phyloP scores from a whole-genome alignment of 2,113 vertebrate species.

The Thunnus thynnus region DNA sequence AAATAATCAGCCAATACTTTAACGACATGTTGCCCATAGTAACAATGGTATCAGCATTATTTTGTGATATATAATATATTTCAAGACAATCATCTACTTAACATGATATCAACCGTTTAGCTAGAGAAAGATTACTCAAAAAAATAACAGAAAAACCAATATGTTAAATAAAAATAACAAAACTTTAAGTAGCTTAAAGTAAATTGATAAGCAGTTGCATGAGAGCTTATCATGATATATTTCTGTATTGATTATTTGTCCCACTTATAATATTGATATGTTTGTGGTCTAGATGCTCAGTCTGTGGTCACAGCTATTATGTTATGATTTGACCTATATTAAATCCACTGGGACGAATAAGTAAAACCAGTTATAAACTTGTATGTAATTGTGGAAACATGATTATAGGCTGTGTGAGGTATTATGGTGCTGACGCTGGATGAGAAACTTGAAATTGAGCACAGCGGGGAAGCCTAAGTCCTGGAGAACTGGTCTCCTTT shows the following conservation, averaged over 20 bases:
- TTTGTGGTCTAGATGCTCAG: conserved; percentile 12
- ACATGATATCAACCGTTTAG: neutral
- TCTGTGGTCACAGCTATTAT: conserved; percentile 3
- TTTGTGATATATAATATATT: too few species aligned
- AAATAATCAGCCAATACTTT: neutral
- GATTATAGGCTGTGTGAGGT: neutral
- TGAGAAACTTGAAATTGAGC: conserved; percentile 42
- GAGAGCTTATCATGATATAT: neutral
- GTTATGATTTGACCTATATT: neutral
- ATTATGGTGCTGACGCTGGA: conserved; percentile 3
- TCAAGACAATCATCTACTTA: too few species aligned
- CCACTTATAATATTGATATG: conserved; percentile 4
- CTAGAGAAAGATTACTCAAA: neutral
- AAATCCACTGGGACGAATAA: neutral
- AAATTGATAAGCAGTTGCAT: neutral
- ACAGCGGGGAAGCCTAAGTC: conserved; percentile 40
- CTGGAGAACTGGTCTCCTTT: conserved; percentile 43
- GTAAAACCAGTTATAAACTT: neutral
- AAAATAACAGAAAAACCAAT: neutral
- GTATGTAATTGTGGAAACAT: conserved; percentile 8
- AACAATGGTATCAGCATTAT: neutral
- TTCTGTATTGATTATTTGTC: conserved; percentile 10
- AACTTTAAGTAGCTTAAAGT: too few species aligned
- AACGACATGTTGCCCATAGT: neutral
- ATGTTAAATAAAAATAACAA: too few species aligned